These are phyloP conservation scores for Mobula birostris DNA, from an alignment of 2,113 vertebrate genomes.

Conservation along the genomic window DNA sequence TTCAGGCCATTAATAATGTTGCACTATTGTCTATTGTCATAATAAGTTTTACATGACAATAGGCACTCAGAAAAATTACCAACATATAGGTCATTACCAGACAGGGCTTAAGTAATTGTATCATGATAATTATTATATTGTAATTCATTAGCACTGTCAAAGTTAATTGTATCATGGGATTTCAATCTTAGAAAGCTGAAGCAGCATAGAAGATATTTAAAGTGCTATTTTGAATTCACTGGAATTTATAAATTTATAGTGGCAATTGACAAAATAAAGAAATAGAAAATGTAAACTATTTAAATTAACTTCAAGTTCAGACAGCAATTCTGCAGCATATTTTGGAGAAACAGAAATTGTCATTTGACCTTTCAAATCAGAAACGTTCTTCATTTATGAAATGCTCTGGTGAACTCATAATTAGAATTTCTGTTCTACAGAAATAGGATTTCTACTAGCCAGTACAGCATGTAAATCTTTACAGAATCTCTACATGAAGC, in stretches of 20 bases:
- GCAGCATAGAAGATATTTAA: neutral
- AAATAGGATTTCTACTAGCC: neutral
- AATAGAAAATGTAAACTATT: neutral
- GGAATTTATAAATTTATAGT: neutral
- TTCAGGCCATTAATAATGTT: neutral
- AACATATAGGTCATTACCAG: neutral
- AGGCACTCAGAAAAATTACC: constrained; percentile 15
- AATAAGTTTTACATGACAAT: neutral
- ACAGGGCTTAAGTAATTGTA: constrained; percentile 6
- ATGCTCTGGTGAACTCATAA: neutral
- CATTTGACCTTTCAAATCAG: neutral
- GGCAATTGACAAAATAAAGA: neutral
- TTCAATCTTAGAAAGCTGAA: neutral
- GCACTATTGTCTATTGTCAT: neutral
- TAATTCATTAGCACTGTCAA: constrained; percentile 24
- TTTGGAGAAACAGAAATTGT: neutral
- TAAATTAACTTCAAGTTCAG: neutral
- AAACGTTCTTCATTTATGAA: neutral
- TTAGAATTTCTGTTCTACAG: neutral
- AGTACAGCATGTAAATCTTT: neutral
- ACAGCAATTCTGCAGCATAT: neutral
- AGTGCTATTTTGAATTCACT: neutral
- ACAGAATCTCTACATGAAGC: neutral
- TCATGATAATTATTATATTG: neutral
- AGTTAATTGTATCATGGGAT: constrained; percentile 23